These are phyloP conservation scores for Heliconius ethilla DNA, from an alignment of 2,888 invertebrate species.

Conservation along the genomic window DNA sequence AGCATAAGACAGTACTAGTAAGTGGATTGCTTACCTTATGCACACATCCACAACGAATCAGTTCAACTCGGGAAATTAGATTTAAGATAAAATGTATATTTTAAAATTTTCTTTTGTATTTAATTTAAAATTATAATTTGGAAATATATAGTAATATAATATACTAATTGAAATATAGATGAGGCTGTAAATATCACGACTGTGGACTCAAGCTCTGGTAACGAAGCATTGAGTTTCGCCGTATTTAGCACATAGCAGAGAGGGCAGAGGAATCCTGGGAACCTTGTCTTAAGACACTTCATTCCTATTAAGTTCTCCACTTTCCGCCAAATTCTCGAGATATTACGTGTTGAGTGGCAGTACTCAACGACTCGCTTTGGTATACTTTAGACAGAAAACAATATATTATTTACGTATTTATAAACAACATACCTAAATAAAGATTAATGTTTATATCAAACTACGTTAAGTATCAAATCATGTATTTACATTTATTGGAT, in stretches of 20 bases:
- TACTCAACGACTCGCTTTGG: not conserved
- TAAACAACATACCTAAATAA: not conserved
- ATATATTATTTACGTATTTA: not conserved
- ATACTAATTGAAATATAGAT: not conserved
- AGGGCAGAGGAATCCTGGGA: too few relatives aligned
- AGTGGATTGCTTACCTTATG: not conserved
- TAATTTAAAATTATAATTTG: too few relatives aligned
- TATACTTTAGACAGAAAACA: too few relatives aligned
- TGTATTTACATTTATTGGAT: not conserved
- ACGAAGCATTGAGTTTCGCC: too few relatives aligned
- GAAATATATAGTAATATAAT: not conserved
- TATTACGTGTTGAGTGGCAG: not conserved
- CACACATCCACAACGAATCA: slow-evolving; percentile 14
- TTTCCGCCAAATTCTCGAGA: not conserved
- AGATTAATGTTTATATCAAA: not conserved
- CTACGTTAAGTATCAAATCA: not conserved
- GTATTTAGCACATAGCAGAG: too few relatives aligned
- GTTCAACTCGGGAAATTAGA: not conserved
- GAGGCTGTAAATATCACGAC: not conserved
- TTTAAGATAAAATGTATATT: not conserved
- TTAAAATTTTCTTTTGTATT: not conserved
- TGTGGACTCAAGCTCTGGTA: too few relatives aligned
- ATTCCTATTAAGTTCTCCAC: not conserved
- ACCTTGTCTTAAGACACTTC: too few relatives aligned
- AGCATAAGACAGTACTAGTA: not conserved